phyloP scores from a whole-genome alignment of 2,113 vertebrate genomes.

The Myiopsitta monachus region DNA sequence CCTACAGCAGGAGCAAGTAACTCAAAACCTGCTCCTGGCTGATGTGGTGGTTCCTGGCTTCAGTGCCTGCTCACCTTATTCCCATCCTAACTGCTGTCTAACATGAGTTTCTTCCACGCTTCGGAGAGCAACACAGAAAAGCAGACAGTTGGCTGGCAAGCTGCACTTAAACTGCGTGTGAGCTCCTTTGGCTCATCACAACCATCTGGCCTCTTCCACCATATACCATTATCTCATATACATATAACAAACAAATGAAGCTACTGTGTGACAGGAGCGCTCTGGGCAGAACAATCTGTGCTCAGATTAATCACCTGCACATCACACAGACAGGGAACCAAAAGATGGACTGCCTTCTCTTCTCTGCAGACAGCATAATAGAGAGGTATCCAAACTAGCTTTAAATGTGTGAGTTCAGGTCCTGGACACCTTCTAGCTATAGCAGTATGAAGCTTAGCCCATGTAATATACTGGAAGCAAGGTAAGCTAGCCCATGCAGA shows the following conservation, averaged over 20 bases:
- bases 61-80: not conserved
- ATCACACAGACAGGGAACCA: not conserved
- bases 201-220: not conserved
- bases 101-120: not conserved
- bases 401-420: not conserved
- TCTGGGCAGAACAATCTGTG: not conserved
- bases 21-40: not conserved
- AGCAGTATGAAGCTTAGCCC: not conserved
- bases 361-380: not conserved
- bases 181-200: not conserved
- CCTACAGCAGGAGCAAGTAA: not conserved
- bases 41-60: not conserved
- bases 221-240: not conserved
- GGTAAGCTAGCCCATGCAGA: not conserved
- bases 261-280: not conserved
- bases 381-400: not conserved
- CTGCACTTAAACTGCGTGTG: not conserved
- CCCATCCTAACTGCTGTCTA: not conserved
- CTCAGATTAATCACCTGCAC: not conserved
- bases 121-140: not conserved
- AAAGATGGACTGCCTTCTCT: not conserved
- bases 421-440: not conserved
- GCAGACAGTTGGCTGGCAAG: not conserved
- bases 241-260: not conserved
- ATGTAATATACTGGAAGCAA: not conserved